Evolutionary conservation across 2,888 invertebrate genomes (phyloP).

Genomic region (Napeogenes sylphis): DNA sequence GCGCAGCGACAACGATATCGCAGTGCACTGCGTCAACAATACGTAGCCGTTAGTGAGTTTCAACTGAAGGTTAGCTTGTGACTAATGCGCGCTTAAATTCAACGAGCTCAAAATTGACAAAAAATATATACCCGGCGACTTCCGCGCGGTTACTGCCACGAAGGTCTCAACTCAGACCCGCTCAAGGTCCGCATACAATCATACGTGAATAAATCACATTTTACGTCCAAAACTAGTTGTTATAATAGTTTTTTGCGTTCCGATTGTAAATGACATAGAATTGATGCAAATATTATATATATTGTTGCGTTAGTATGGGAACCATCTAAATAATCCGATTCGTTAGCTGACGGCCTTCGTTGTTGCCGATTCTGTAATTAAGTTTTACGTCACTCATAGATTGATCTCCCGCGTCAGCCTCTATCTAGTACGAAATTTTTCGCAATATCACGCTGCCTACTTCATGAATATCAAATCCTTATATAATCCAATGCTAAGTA

Average conservation of each 20-base stretch:
- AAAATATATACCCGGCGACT: constrained; percentile 68
- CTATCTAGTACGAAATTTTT: constrained; percentile 53
- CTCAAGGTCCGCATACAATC: constrained; percentile 76
- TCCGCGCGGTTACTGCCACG: constrained; percentile 76
- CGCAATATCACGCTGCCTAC: constrained; percentile 60
- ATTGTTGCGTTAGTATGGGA: constrained; percentile 55
- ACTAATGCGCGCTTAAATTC: constrained; percentile 72
- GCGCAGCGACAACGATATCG: constrained; percentile 47
- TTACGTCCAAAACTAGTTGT: constrained; percentile 63
- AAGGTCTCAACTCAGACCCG: constrained; percentile 73
- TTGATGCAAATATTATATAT: constrained; percentile 57
- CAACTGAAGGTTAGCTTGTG: constrained; percentile 61
- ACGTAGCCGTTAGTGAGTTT: constrained; percentile 48
- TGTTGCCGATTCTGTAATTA: constrained; percentile 72
- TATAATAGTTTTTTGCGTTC: constrained; percentile 61
- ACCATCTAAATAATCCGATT: constrained; percentile 68
- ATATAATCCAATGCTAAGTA: not conserved
- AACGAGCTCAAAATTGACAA: constrained; percentile 72
- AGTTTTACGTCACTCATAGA: constrained; percentile 73
- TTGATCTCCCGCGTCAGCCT: constrained; percentile 70
- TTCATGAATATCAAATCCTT: constrained; percentile 28
- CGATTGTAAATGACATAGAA: constrained; percentile 53
- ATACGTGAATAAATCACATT: constrained; percentile 72
- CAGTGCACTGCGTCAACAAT: constrained; percentile 58
- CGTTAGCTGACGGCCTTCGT: constrained; percentile 67